Base-by-base conservation (phyloP, 2,888 invertebrate species). In the Ormyrus nitidulus region DNA sequence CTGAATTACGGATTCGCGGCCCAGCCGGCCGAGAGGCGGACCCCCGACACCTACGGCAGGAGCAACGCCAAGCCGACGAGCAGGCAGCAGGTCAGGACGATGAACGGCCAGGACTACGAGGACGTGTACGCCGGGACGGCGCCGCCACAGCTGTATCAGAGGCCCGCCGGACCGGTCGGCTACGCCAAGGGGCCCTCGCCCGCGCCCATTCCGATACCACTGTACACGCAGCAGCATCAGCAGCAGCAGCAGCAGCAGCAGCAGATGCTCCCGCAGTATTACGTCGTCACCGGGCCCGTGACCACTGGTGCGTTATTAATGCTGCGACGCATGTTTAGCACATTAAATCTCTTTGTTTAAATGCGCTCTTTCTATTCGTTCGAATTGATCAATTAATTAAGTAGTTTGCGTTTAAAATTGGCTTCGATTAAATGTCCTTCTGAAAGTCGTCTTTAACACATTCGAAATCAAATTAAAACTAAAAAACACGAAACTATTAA, bases 31-130 rank as follows among this genome's bases (percentile, higher is more conserved):
- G 96, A 96, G 88, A 92, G 96, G 84, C 92, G 96, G 83, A 96
- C 96, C 0, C 96, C 96, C 0, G 96, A 96, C 86, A 95, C 95
- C 10, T 96, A 96, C 86, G 95, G 96, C 0, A 86, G 87, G 10
- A 88, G 87, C 56, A 89, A 91, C 84, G 88, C 91, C 9, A 91
- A 92, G 80, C 77, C 84, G 5, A 89, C 87, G 76, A 91, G 91
- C 83, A 72, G 70, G n/a, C 69, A 64, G 77, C 73, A 90, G 53
- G 46, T 68, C 8, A 64, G 84, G 53, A 87, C 88, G 76, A 88
- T 87, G 6, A 89, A 90, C 71, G 88, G 90, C 46, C 88, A 89
- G 53, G 96, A 96, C 87, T 96, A 96, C 86, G 96, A 96, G 91
- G 96, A 96, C 85, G 94, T 96, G 34, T 96, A 94, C 87, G 84